Evolutionary conservation across 2,113 vertebrate species (phyloP), one percentile per base, ranked within the genome.

Genomic region (Mugil cephalus): DNA sequence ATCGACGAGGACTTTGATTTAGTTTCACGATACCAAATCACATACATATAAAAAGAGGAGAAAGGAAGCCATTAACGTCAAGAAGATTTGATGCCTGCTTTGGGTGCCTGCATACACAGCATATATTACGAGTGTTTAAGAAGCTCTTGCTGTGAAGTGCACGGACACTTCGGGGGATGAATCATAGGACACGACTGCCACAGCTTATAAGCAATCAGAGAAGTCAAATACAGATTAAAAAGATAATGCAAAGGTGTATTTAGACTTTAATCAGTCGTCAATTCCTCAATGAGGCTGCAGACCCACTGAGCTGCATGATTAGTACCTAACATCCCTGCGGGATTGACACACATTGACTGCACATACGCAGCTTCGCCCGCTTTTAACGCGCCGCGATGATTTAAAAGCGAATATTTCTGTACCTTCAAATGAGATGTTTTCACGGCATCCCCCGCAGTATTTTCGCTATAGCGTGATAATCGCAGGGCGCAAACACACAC

Each of bases 391-490:
- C 38, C 10, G 5, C 2, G 24, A 30, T 5, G 5, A 30, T 30
- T 30, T 5, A 30, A n/a, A 30, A 30, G 24, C 24, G 5, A 24
- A 17, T 19, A 43, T 42, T 35, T 58, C 8, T 18, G 14, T 54
- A 13, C 10, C 8, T 1, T 47, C 19, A 9, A 17, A 39, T 30
- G 4, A 38, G 46, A 46, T 56, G 18, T 50, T 17, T 58, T 47
- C 18, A 8, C 35, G 40, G 38, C 7, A 0, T 50, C 30, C 42
- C 5, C 48, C n/a, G 15, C 17, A 24, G 43, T 35, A 6, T n/a
- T 55, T 64, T 66, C 66, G 19, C 48, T 64, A 47, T 13, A 80
- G 39, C 43, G 8, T 18, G 55, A 47, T 76, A 69, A 81, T 69
- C 21, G 82, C 45, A 40, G 52, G 14, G 52, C 58, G 5, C 24